phyloP scores from a whole-genome alignment of 2,888 invertebrate genomes.

The Trichacis sp. region DNA sequence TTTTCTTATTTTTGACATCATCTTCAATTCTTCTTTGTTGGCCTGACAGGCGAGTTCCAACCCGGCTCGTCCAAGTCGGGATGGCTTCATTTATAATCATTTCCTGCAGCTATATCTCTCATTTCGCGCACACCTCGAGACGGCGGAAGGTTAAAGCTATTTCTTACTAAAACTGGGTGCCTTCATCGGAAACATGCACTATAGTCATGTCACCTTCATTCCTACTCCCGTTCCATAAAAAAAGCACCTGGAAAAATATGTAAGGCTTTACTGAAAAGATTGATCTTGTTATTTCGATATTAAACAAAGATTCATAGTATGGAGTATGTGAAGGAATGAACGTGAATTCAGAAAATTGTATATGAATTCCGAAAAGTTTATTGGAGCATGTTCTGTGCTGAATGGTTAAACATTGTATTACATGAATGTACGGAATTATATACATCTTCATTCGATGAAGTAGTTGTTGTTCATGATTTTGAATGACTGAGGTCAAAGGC shows the following conservation, averaged over 20 bases:
- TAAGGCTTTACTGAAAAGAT: no score
- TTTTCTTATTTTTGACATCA: conserved; percentile 66
- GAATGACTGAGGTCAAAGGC: no score
- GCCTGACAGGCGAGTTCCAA: conserved; percentile 53
- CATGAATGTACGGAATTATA: no score
- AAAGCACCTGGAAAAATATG: conserved; percentile 10
- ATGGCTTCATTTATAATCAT: conserved; percentile 68
- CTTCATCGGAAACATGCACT: conserved; percentile 43
- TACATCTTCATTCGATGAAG: no score
- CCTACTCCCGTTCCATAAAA: conserved; percentile 22
- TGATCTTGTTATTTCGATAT: no score
- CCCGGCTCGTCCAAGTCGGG: conserved; percentile 47
- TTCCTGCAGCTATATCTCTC: conserved; percentile 60
- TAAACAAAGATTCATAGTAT: no score
- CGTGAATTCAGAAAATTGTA: no score
- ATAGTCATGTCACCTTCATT: conserved; percentile 30
- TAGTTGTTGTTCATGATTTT: no score
- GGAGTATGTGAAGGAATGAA: no score
- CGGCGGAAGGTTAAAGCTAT: conserved; percentile 37
- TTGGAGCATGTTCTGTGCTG: no score
- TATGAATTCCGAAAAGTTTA: no score
- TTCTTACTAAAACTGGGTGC: conserved; percentile 44
- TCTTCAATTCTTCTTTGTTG: conserved; percentile 67
- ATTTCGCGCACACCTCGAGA: conserved; percentile 44
- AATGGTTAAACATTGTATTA: no score